Percentiles rank a stretch among this genome's conserved stretches.
These are phyloP conservation scores for Cassiopea xamachana DNA, from an alignment of 30 jellyfish, hydroid and myxozoan species.

Conservation along the genomic window DNA sequence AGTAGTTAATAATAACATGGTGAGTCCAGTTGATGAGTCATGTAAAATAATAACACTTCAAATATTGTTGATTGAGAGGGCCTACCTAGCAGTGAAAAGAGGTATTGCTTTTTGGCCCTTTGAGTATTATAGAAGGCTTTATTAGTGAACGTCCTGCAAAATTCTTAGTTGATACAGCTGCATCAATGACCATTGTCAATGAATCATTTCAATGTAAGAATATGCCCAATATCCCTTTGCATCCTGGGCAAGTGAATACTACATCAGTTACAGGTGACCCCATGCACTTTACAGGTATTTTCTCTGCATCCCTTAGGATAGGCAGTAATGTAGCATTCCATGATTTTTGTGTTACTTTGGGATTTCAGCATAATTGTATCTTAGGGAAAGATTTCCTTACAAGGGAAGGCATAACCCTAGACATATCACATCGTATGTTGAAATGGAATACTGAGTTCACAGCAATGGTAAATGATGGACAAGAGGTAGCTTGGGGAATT, in stretches of 20 bases:
- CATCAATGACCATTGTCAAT: constrained; percentile 52
- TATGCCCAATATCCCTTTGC: constrained; percentile 26
- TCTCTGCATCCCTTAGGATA: constrained; percentile 60
- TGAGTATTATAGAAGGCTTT: constrained; percentile 29
- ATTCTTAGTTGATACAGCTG: constrained; percentile 33
- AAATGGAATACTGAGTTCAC: constrained; percentile 26
- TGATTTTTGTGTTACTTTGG: constrained; percentile 48
- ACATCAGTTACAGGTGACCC: constrained; percentile 67
- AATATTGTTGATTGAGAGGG: not conserved
- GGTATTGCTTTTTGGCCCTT: constrained; percentile 42
- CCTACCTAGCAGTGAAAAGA: not conserved
- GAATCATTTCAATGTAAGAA: constrained; percentile 26
- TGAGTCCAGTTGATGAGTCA: not conserved
- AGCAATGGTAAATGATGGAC: not conserved
- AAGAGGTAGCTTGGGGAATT: not conserved
- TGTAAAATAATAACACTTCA: not conserved
- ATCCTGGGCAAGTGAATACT: constrained; percentile 63
- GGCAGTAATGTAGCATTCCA: constrained; percentile 56
- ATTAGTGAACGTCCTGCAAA: constrained; percentile 42
- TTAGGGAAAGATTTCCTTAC: constrained; percentile 35
- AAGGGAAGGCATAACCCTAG: constrained; percentile 22
- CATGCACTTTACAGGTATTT: constrained; percentile 32
- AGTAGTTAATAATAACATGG: not conserved
- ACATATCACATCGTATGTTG: constrained; percentile 38
- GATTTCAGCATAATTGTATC: constrained; percentile 54